A percentile compares a stretch with the other conserved stretches of the same genome.
phyloP scores from a whole-genome alignment of 2,113 vertebrate genomes.

The Ivindomyrus marchei region DNA sequence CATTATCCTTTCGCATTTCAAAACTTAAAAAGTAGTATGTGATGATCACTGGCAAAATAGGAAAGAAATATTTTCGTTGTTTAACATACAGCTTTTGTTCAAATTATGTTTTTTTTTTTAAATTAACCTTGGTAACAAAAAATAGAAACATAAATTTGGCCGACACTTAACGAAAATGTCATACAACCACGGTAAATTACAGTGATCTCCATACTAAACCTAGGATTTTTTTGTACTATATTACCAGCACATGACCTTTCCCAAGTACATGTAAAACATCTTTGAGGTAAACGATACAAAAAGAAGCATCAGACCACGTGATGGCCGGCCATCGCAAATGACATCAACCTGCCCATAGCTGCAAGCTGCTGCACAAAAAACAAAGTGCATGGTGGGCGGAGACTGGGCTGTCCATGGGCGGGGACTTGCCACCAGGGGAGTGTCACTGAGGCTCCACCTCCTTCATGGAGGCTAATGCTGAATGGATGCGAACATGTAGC shows the following conservation, averaged over 20 bases:
- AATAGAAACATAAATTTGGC: background rate
- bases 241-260: background rate
- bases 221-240: slow-evolving; percentile 19
- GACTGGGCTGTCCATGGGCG: background rate
- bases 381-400: slow-evolving; percentile 52
- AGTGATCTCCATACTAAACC: background rate
- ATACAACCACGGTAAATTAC: background rate
- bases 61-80: background rate
- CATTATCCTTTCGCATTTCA: background rate
- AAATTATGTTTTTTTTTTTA: background rate
- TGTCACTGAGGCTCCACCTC: slow-evolving; percentile 88
- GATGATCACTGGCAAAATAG: background rate
- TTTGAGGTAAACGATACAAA: background rate
- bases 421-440: background rate
- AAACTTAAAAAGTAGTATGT: background rate
- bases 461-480: slow-evolving; percentile 85
- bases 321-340: background rate
- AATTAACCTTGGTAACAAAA: background rate
- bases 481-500: slow-evolving; percentile 91
- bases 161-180: background rate
- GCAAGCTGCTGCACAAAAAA: background rate
- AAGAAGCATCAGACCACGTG: background rate
- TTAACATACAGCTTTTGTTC: background rate
- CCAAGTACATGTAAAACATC: background rate
- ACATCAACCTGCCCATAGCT: background rate